A percentile compares a stretch with the other conserved stretches of the same genome.
Evolutionary conservation across 2,888 invertebrate species (phyloP).

Genomic region (Melolontha melolontha): DNA sequence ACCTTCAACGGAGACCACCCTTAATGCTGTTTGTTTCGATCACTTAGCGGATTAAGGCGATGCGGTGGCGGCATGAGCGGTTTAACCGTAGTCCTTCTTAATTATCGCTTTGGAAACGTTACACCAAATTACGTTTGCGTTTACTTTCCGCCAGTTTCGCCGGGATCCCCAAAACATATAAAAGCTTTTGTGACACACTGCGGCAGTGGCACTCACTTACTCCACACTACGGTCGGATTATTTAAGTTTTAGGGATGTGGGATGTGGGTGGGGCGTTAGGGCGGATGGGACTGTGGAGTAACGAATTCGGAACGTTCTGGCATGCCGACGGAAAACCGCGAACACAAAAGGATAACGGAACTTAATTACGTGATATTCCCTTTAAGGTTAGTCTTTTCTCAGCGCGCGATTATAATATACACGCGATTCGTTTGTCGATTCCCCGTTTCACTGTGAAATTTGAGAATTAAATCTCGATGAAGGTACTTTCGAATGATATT

Average conservation of each 20-base stretch:
- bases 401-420: too few species aligned
- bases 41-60: slow-evolving; percentile 48
- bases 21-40: slow-evolving; percentile 49
- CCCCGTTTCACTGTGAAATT: too few species aligned
- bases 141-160: not conserved
- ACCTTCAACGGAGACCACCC: slow-evolving; percentile 5
- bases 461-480: too few species aligned
- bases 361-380: slow-evolving; percentile 36
- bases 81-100: slow-evolving; percentile 48
- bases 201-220: slow-evolving; percentile 9
- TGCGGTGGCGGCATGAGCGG: slow-evolving; percentile 43
- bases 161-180: slow-evolving; percentile 26
- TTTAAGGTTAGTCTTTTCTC: slow-evolving; percentile 8
- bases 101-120: slow-evolving; percentile 46
- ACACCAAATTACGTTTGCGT: slow-evolving; percentile 39
- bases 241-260: slow-evolving; percentile 12
- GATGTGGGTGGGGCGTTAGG: not conserved
- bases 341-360: slow-evolving; percentile 37
- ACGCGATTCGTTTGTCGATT: too few species aligned
- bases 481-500: too few species aligned
- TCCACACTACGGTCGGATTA: slow-evolving; percentile 19
- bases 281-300: not conserved
- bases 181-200: slow-evolving; percentile 19
- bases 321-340: slow-evolving; percentile 29
- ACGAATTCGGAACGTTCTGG: not conserved